Conservation (phyloP, 2,113 vertebrate species). For the Variabilichromis moorii region DNA sequence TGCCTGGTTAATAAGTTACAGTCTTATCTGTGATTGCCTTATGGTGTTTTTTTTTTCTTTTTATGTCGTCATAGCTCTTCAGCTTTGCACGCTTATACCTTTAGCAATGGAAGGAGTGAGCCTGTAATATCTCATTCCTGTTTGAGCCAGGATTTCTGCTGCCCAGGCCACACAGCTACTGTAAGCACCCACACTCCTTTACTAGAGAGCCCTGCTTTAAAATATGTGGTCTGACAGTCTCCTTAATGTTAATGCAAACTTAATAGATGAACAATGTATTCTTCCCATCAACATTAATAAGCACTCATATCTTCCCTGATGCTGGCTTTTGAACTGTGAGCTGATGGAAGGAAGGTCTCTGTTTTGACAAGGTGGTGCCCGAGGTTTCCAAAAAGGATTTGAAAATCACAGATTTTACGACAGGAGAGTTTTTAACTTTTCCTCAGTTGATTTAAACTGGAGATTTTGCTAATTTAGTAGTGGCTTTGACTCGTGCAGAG, state of each 20-base stretch:
- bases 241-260: background rate
- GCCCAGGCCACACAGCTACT: background rate
- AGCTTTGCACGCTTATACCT: background rate
- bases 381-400: background rate
- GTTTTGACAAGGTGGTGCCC: background rate
- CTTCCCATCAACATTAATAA: background rate
- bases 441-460: background rate
- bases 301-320: background rate
- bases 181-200: background rate
- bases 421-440: background rate
- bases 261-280: background rate
- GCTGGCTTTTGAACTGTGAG: background rate
- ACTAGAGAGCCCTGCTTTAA: background rate
- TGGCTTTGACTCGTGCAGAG: background rate
- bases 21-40: background rate
- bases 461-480: background rate
- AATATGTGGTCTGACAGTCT: background rate
- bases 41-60: background rate
- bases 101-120: background rate
- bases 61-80: background rate
- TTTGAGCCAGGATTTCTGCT: background rate
- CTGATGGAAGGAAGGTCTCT: background rate
- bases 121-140: background rate
- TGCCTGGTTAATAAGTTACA: background rate
- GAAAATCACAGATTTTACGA: background rate